Base-by-base conservation (phyloP, 2,113 vertebrate genomes). In the Anguilla japonica region DNA sequence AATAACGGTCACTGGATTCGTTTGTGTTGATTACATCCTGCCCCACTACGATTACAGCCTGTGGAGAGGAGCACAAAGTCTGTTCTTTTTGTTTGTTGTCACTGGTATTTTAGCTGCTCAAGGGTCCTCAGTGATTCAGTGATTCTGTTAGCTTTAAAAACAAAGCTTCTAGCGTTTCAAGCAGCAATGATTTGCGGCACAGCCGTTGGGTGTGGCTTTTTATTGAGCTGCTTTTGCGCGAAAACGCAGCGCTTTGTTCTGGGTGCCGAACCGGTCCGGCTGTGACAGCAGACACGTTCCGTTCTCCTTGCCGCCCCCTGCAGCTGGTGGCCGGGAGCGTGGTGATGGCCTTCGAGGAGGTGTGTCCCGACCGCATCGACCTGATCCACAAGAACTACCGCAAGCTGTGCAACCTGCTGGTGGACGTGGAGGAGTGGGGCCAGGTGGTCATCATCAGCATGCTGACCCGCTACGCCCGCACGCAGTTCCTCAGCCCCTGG, bases 381-480 rank as follows among this genome's bases (percentile, higher is more conserved):
- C 94, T 99, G 90, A 99, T 99, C 94, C 98, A 99, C 90, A 99
- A 96, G 95, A 99, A 99, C 95, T 99, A 98, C 92, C 96, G 98
- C 84, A 99, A 99, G 90, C 96, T 99, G 13, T 99, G 98, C 79
- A 98, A 98, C 93, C 95, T 99, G 89, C 91, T 99, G 91, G 96
- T 99, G 89, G 98, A 99, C 0, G 98, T 99, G 85, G 98, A 99
- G 92, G 98, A 99, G 91, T 99, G 98, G 98, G 98, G 98, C 16
- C 98, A 99, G 92, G 97, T 99, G 91, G 97, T 99, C 89, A 99
- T 99, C 91, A 98, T 99, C 91, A 97, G 96, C 94, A 99, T 99
- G 98, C 94, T 99, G 87, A 99, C 98, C 50, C 96, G 98, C 80
- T 99, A 99, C 9, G 98, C 98, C 84, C 95, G 98, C 53, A 99